These are phyloP conservation scores for Podarcis cretensis DNA, from an alignment of 2,113 vertebrate genomes.

Conservation along the genomic window DNA sequence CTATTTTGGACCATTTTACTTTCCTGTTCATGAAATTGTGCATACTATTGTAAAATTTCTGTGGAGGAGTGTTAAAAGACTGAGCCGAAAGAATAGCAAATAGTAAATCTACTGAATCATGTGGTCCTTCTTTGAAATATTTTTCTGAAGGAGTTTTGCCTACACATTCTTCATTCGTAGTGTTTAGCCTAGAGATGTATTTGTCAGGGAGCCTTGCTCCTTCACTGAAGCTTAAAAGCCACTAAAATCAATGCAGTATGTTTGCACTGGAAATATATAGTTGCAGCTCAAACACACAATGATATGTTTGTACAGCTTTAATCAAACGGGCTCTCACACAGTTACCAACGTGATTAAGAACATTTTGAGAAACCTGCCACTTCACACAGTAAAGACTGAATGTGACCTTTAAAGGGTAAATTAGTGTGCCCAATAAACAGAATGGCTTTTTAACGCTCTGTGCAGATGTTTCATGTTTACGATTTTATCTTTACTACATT, in stretches of 20 bases:
- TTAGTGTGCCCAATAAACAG: constrained; percentile 72
- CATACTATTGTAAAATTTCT: constrained; percentile 73
- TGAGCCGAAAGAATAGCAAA: constrained; percentile 76
- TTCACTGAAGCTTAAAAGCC: constrained; percentile 45
- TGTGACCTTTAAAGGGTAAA: constrained; percentile 58
- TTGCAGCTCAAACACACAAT: constrained; percentile 62
- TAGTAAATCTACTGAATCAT: constrained; percentile 70
- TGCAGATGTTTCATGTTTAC: constrained; percentile 48
- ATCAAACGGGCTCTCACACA: constrained; percentile 49
- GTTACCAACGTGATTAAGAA: constrained; percentile 65
- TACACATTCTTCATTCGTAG: constrained; percentile 60
- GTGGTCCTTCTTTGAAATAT: constrained; percentile 48
- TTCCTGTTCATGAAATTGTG: constrained; percentile 62
- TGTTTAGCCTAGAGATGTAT: constrained; percentile 58
- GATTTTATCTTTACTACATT: constrained; percentile 48
- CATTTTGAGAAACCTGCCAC: constrained; percentile 63
- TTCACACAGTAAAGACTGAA: constrained; percentile 61
- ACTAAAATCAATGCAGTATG: constrained; percentile 60
- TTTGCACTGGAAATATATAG: constrained; percentile 56
- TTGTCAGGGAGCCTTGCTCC: constrained; percentile 52
- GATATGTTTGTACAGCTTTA: constrained; percentile 63
- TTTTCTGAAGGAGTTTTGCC: constrained; percentile 46
- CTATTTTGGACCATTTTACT: constrained; percentile 64
- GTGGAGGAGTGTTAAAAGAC: constrained; percentile 74
- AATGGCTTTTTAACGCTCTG: constrained; percentile 34